Evolutionary conservation across 2,888 invertebrate genomes (phyloP), one percentile per base, ranked within the genome.

Genomic region (Apoda limacodes): DNA sequence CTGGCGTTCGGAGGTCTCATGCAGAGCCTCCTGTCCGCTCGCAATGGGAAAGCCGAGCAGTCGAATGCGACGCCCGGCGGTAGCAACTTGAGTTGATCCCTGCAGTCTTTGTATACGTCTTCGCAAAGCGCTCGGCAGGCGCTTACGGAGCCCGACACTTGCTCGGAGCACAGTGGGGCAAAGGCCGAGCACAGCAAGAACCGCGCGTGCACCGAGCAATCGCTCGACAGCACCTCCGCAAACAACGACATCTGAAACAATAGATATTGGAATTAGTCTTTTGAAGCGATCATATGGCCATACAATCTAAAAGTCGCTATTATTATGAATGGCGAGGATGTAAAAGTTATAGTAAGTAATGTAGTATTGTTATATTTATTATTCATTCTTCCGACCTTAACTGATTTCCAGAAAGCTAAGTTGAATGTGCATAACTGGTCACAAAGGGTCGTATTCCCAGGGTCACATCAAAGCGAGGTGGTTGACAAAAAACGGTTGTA

Each of bases 151-250:
- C 89, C 89, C 13, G 89, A 87, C 41, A 92, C 90, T 64, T 93
- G 89, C 55, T 91, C 90, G 15, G 93, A 92, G 70, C 95, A 96
- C 64, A 96, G 89, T 20, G 95, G 95, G 6, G 92, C 91, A 67
- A 92, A 92, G 30, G 95, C 89, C 9, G 94, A 92, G 76, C 95
- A 96, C 38, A 96, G 85, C 57, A 95, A 89, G 67, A 95, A 91
- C 45, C 90, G 85, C 22, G 93, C 85, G 55, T 92, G 89, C 34
- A 85, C 81, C 3, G 93, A 93, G 60, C 95, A 95, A 29, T 89
- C 88, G 53, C 88, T 88, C 45, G 90, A 85, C 31, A 94, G 84
- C 37, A 94, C 80, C 1, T 87, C 88, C 54, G 87, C 78, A 66
- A 89, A 88, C 38, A 85, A 76, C 38, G 84, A 71, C 61, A 91